A percentile compares a stretch with the other conserved stretches of the same genome.
phyloP scores from a whole-genome alignment of 1,140 invertebrate genomes.

The Orius laevigatus region DNA sequence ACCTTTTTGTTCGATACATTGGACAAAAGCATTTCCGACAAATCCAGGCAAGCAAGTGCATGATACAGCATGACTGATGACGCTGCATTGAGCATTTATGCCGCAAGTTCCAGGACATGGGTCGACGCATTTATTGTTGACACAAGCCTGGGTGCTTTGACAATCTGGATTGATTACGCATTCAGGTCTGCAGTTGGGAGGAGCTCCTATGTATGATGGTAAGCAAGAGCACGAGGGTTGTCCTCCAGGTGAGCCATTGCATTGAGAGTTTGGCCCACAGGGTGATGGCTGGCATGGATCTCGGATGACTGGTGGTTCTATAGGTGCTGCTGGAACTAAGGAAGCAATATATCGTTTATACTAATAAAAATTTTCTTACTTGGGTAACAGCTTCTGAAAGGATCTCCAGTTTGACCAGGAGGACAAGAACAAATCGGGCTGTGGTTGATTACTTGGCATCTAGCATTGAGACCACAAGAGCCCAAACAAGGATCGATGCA shows the following conservation, averaged over 20 bases:
- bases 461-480: conserved; percentile 62
- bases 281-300: conserved; percentile 34
- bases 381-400: conserved; percentile 53
- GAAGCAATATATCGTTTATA: conserved; percentile 2
- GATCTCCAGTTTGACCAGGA: conserved; percentile 65
- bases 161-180: conserved; percentile 57
- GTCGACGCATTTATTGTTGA: conserved; percentile 56
- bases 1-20: conserved; percentile 28
- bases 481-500: conserved; percentile 73
- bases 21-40: conserved; percentile 56
- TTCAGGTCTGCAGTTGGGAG: conserved; percentile 40
- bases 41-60: conserved; percentile 57
- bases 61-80: conserved; percentile 56
- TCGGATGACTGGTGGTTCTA: conserved; percentile 16
- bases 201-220: conserved; percentile 39
- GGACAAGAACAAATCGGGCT: conserved; percentile 68
- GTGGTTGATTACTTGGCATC: conserved; percentile 73
- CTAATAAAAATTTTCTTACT: conserved; percentile 29
- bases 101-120: conserved; percentile 65
- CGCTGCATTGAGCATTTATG: conserved; percentile 52
- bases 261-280: conserved; percentile 35
- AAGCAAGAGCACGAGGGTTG: conserved; percentile 55
- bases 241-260: conserved; percentile 36
- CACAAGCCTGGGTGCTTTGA: conserved; percentile 49
- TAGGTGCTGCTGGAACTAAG: conserved; percentile 16